These are phyloP conservation scores for Meteorus colon DNA, from an alignment of 2,888 invertebrate species.

Conservation along the genomic window DNA sequence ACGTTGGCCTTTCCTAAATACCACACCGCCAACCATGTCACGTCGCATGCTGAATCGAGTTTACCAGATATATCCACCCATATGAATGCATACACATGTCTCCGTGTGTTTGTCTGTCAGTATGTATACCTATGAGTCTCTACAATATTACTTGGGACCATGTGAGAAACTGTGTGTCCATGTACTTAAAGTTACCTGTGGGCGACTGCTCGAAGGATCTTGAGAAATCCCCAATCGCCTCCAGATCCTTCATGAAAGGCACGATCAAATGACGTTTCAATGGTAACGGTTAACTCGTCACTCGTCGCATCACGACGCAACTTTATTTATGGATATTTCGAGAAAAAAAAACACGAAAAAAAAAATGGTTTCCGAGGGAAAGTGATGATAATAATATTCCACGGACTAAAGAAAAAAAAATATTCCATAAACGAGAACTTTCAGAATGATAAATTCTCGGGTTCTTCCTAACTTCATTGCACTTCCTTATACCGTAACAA, in stretches of 20 bases:
- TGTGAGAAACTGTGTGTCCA: slow-evolving; percentile 31
- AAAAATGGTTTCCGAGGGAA: not conserved
- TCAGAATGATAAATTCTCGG: not conserved
- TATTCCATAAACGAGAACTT: not conserved
- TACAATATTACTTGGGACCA: slow-evolving; percentile 20
- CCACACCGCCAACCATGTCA: slow-evolving; percentile 71
- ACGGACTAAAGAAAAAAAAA: not conserved
- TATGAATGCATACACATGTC: slow-evolving; percentile 7
- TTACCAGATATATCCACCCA: not conserved
- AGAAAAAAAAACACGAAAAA: not conserved
- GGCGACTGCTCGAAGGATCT: slow-evolving; percentile 58
- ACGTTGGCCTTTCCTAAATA: slow-evolving; percentile 72
- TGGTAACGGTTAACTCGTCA: slow-evolving; percentile 27
- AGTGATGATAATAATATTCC: not conserved
- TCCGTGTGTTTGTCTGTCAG: slow-evolving; percentile 24
- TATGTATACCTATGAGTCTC: too few species aligned
- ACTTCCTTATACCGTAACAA: not conserved
- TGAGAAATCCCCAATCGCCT: slow-evolving; percentile 54
- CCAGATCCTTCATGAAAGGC: slow-evolving; percentile 43
- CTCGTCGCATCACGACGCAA: not conserved
- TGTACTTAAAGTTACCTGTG: slow-evolving; percentile 49
- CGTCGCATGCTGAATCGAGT: slow-evolving; percentile 61
- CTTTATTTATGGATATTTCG: not conserved
- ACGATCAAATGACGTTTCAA: slow-evolving; percentile 19
- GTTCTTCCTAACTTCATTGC: not conserved